A percentile compares a stretch with the other conserved stretches of the same genome.
Evolutionary conservation across 2,113 vertebrate species (phyloP).

Genomic region (Xiphophorus couchianus): DNA sequence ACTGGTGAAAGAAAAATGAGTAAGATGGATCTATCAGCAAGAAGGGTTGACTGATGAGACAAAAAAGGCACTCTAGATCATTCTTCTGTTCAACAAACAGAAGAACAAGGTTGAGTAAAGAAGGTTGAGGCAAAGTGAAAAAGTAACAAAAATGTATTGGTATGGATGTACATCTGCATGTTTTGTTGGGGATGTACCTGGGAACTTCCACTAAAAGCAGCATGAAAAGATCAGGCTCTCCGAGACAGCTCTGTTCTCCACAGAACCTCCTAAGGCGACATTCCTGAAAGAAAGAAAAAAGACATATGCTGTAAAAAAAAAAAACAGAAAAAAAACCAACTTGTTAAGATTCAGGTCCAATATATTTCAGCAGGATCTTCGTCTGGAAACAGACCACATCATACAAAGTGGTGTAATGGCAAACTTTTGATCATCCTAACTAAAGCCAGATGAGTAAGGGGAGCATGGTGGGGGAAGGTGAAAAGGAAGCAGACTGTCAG

Average conservation of each 20-base stretch:
- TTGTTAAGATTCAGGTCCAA: constrained; percentile 34
- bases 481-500: constrained; percentile 6
- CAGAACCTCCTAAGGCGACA: constrained; percentile 74
- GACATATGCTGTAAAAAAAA: constrained; percentile 32
- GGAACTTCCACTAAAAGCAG: constrained; percentile 79
- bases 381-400: constrained; percentile 54
- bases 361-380: constrained; percentile 30
- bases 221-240: constrained; percentile 82
- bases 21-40: constrained; percentile 23
- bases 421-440: constrained; percentile 69
- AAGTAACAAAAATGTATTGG: neutral
- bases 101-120: constrained; percentile 12
- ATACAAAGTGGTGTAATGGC: constrained; percentile 55
- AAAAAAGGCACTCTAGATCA: constrained; percentile 49
- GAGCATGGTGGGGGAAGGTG: neutral
- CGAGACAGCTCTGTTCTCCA: constrained; percentile 75
- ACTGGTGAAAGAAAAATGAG: constrained; percentile 62
- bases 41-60: constrained; percentile 38
- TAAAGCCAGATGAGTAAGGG: constrained; percentile 57
- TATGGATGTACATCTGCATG: neutral
- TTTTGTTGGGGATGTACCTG: constrained; percentile 65
- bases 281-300: constrained; percentile 65
- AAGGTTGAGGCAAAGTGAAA: neutral
- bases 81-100: constrained; percentile 54
- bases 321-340: constrained; percentile 9